Evolutionary conservation across 2,797 vertebrate species (phyloP).

Genomic region (Silurus lanzhouensis): DNA sequence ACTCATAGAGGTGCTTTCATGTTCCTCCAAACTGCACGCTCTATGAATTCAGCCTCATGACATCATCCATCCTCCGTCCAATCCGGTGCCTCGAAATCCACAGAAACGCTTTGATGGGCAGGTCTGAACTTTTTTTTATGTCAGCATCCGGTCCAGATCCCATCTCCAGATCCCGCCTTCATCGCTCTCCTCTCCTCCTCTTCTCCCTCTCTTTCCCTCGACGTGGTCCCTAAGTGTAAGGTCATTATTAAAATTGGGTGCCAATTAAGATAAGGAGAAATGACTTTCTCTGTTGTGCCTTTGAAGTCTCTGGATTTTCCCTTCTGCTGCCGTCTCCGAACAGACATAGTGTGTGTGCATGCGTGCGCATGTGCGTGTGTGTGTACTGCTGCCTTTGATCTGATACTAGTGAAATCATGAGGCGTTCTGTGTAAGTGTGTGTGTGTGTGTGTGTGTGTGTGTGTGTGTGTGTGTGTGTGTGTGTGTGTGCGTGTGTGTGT

Average conservation of each 20-base stretch:
- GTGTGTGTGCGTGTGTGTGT: slow-evolving; percentile 19
- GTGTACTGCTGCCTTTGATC: slow-evolving; percentile 71
- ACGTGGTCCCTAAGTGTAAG: slow-evolving; percentile 78
- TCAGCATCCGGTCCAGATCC: slow-evolving; percentile 1
- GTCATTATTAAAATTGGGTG: slow-evolving; percentile 82
- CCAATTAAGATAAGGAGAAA: slow-evolving; percentile 84
- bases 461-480: slow-evolving; percentile 41
- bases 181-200: background rate
- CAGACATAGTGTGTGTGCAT: slow-evolving; percentile 48
- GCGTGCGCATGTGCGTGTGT: slow-evolving; percentile 32
- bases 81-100: slow-evolving; percentile 62
- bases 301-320: slow-evolving; percentile 79
- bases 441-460: slow-evolving; percentile 49
- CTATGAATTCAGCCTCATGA: slow-evolving; percentile 68
- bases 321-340: slow-evolving; percentile 64
- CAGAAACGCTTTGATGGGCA: slow-evolving; percentile 1
- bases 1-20: slow-evolving; percentile 68
- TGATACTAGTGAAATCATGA: slow-evolving; percentile 58
- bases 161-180: background rate
- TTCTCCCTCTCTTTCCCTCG: slow-evolving; percentile 52
- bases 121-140: background rate
- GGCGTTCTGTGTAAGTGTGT: slow-evolving; percentile 45
- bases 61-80: slow-evolving; percentile 73
- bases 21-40: slow-evolving; percentile 64
- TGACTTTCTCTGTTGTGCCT: slow-evolving; percentile 79